Evolutionary conservation across 2,797 vertebrate species (phyloP), one percentile per base, ranked within the genome.

Genomic region (Apogon talboti): DNA sequence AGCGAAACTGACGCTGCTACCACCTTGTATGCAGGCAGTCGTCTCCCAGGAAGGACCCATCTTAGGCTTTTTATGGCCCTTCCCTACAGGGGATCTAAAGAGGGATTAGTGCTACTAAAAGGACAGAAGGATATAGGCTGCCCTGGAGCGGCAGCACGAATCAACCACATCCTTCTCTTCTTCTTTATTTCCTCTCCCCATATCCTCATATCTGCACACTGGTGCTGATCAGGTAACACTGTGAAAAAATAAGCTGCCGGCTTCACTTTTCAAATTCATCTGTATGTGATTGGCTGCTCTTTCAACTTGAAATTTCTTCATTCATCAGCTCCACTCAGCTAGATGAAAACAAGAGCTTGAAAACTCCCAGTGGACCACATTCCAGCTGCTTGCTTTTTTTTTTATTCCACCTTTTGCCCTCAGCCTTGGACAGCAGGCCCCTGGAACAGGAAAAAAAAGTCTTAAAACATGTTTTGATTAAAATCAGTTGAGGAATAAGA

Each of bases 91-190:
- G 89, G 89, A 89, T 87, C 71, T 83, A 78, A 66, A 66, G 76
- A 71, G 64, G 88, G 92, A 92, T 93, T 91, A 92, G 82, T 79
- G 80, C 66, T 81, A 64, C 78, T 89, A 69, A 87, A 87, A 83
- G 79, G 75, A 84, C 73, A 60, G 78, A 71, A 49, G 66, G 78
- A 76, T 44, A 46, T 57, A 76, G 56, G 28, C 70, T 6, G 53
- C 37, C 40, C 68, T 35, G 68, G 56, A 59, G 59, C 46, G 7
- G 52, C 56, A 33, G 62, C 55, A 46, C 56, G 56, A 54, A 72
- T 58, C 74, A 35, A 51, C 56, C 58, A 70, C 48, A 33, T 46
- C 50, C 71, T 45, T 68, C 28, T 62, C 65, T 50, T 54, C 19
- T 65, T 30, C 52, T 72, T 60, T 56, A 30, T 42, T 48, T 56